phyloP scores from a whole-genome alignment of 92 coral and sea anemone genomes.

The Micromussa lordhowensis region DNA sequence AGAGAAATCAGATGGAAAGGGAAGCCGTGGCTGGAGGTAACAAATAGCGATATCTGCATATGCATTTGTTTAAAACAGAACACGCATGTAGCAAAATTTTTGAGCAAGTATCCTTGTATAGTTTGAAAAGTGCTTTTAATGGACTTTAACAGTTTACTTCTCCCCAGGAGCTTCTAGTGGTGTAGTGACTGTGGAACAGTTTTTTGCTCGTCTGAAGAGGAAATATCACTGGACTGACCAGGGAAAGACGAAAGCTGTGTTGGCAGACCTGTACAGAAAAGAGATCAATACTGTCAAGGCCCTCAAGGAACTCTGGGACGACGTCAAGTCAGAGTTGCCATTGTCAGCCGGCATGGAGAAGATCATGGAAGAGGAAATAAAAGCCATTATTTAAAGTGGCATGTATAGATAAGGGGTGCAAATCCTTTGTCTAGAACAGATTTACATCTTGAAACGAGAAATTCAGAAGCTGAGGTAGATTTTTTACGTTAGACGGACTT shows the following conservation, averaged over 20 bases:
- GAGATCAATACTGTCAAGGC: constrained; percentile 57
- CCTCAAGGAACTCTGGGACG: constrained; percentile 73
- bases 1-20: constrained; percentile 46
- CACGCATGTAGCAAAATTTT: too few relatives aligned
- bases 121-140: too few relatives aligned
- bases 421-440: too few relatives aligned
- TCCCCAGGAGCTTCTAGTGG: not conserved
- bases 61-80: too few relatives aligned
- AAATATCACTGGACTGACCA: constrained; percentile 46
- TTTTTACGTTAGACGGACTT: too few relatives aligned
- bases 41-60: too few relatives aligned
- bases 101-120: too few relatives aligned
- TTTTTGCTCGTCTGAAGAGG: constrained; percentile 43
- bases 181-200: constrained; percentile 44
- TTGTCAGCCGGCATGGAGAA: constrained; percentile 66
- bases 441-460: too few relatives aligned
- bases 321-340: constrained; percentile 48
- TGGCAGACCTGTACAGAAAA: constrained; percentile 43
- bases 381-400: constrained; percentile 5
- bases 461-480: too few relatives aligned
- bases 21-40: not conserved
- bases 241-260: constrained; percentile 20
- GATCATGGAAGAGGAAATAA: constrained; percentile 55
- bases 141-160: not conserved
- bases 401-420: not conserved